Evolutionary conservation across 2,797 vertebrate genomes (phyloP).

Genomic region (Myripristis jacobus): DNA sequence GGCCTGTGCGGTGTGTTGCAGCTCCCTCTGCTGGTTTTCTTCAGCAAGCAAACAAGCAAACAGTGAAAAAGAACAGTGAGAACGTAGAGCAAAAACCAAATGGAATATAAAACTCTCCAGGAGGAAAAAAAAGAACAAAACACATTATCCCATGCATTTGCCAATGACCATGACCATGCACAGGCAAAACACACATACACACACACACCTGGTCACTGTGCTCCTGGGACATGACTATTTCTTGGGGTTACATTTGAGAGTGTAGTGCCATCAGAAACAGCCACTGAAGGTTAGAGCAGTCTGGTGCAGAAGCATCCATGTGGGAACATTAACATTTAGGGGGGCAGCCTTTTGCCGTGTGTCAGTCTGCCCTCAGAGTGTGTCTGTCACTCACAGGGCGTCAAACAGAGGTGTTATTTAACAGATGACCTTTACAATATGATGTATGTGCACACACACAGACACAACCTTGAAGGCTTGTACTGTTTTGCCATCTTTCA

Average conservation of each 20-base stretch:
- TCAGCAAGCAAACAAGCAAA: slow-evolving; percentile 42
- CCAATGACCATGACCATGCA: neutral
- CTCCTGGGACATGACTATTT: neutral
- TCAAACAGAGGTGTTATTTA: slow-evolving; percentile 60
- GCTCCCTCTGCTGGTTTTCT: slow-evolving; percentile 71
- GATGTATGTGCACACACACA: slow-evolving; percentile 28
- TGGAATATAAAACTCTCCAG: slow-evolving; percentile 5
- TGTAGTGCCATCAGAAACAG: slow-evolving; percentile 11
- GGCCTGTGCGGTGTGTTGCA: slow-evolving; percentile 28
- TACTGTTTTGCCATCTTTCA: neutral
- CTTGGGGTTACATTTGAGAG: slow-evolving; percentile 24
- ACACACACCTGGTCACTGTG: neutral
- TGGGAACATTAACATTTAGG: slow-evolving; percentile 81
- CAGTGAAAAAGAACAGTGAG: neutral
- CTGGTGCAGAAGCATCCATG: slow-evolving; percentile 67
- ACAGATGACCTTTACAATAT: slow-evolving; percentile 69
- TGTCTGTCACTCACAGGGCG: slow-evolving; percentile 74
- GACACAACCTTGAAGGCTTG: slow-evolving; percentile 40
- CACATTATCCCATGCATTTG: neutral
- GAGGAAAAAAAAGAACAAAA: too few relatives aligned
- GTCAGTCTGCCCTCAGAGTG: slow-evolving; percentile 61
- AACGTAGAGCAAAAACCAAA: slow-evolving; percentile 5
- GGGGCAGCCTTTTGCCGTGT: slow-evolving; percentile 13
- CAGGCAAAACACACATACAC: slow-evolving; percentile 11
- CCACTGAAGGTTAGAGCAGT: slow-evolving; percentile 5